These are phyloP conservation scores for Halictus ligatus DNA, from an alignment of 2,888 invertebrate species.

Conservation along the genomic window DNA sequence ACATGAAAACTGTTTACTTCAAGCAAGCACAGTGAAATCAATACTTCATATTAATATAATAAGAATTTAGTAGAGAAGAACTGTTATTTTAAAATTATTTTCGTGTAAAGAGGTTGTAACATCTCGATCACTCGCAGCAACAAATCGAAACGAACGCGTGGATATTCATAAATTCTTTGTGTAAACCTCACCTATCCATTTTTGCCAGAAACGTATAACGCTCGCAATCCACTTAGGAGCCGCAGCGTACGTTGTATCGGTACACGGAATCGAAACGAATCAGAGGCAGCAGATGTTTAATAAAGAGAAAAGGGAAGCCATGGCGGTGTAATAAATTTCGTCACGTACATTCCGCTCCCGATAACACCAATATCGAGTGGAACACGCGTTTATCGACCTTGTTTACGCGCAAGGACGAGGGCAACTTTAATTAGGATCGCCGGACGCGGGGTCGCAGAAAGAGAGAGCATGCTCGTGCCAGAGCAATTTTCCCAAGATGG, in stretches of 20 bases:
- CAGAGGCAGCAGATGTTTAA: constrained; percentile 2
- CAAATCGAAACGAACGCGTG: background rate
- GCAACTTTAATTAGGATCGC: constrained; percentile 13
- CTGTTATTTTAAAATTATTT: background rate
- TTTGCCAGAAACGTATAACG: background rate
- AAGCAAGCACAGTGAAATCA: no score
- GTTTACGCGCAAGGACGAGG: background rate
- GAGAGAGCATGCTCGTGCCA: background rate
- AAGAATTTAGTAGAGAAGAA: no score
- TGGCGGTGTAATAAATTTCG: background rate
- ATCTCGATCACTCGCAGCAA: background rate
- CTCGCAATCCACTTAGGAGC: background rate
- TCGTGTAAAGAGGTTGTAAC: background rate
- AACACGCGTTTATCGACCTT: background rate
- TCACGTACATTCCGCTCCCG: constrained; percentile 1
- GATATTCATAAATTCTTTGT: background rate
- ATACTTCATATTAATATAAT: no score
- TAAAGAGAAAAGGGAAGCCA: constrained; percentile 1
- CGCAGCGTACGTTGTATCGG: background rate
- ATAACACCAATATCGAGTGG: background rate
- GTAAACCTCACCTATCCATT: background rate
- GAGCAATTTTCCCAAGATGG: constrained; percentile 11
- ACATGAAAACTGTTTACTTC: no score
- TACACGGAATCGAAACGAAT: background rate
- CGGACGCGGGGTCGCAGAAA: background rate